A percentile compares a stretch with the other conserved stretches of the same genome.
Evolutionary conservation across 1,140 invertebrate genomes (phyloP).

Genomic region (Pseudobourletiella spinata): DNA sequence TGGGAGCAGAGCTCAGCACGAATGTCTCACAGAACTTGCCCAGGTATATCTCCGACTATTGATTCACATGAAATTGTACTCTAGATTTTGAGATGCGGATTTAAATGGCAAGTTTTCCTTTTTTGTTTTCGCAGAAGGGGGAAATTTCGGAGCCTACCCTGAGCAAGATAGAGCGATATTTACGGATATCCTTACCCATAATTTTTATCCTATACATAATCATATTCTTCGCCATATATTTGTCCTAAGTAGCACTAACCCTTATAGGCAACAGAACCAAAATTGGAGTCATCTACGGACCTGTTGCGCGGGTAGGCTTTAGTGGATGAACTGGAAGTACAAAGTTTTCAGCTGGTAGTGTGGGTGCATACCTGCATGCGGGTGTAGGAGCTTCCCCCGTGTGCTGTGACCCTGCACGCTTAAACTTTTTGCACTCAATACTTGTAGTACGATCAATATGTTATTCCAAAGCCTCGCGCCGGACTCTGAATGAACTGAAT

Average conservation of each 20-base stretch:
- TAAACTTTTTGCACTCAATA: too few relatives aligned
- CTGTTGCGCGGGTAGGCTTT: too few relatives aligned
- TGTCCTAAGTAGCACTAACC: not conserved
- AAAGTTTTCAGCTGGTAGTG: too few relatives aligned
- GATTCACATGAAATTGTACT: not conserved
- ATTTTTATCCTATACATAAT: slow-evolving; percentile 13
- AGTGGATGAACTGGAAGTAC: too few relatives aligned
- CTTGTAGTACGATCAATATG: too few relatives aligned
- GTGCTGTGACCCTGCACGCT: too few relatives aligned
- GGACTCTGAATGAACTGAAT: too few relatives aligned
- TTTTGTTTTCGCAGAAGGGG: not conserved
- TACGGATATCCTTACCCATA: slow-evolving; percentile 6
- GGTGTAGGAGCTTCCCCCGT: too few relatives aligned
- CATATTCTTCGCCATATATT: slow-evolving; percentile 20
- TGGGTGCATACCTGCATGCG: too few relatives aligned
- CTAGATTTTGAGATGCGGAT: not conserved
- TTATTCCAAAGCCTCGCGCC: too few relatives aligned
- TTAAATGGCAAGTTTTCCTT: not conserved
- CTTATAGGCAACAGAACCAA: not conserved
- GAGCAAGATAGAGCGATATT: slow-evolving; percentile 7
- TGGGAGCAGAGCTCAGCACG: not conserved
- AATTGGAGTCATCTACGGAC: too few relatives aligned
- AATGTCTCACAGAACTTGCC: not conserved
- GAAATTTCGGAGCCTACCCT: not conserved
- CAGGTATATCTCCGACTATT: not conserved